phyloP scores from a whole-genome alignment of 2,888 invertebrate genomes.

The Acleris cristana region DNA sequence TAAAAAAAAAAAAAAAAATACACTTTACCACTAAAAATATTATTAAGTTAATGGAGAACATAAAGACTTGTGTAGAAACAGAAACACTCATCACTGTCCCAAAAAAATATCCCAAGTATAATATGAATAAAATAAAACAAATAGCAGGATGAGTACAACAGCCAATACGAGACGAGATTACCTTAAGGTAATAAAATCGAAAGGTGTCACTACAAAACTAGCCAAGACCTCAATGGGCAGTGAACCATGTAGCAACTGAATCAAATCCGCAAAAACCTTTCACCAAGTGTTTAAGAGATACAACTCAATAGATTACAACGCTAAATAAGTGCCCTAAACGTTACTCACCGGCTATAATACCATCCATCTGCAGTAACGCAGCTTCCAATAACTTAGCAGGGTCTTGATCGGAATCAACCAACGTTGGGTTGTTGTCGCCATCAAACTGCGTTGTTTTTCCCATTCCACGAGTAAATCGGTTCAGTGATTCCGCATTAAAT shows the following conservation, averaged over 20 bases:
- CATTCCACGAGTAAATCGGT: slow-evolving; percentile 58
- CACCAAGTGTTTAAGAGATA: neutral
- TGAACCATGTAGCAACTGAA: slow-evolving; percentile 49
- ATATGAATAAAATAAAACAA: too few species aligned
- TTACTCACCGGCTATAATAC: slow-evolving; percentile 90
- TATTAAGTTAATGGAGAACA: too few species aligned
- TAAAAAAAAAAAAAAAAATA: too few species aligned
- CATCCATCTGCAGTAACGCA: slow-evolving; percentile 94
- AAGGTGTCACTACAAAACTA: slow-evolving; percentile 34
- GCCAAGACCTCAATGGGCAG: slow-evolving; percentile 55
- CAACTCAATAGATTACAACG: neutral
- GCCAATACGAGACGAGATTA: too few species aligned
- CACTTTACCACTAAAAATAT: too few species aligned
- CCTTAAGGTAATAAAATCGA: neutral
- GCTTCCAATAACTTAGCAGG: slow-evolving; percentile 94
- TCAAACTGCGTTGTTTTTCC: slow-evolving; percentile 77
- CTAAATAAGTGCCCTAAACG: neutral
- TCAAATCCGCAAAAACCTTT: slow-evolving; percentile 7
- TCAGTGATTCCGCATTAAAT: slow-evolving; percentile 19
- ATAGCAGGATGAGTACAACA: too few species aligned
- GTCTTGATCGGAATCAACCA: slow-evolving; percentile 87
- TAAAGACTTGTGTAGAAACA: too few species aligned
- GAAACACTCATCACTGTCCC: too few species aligned
- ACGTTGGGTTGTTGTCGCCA: slow-evolving; percentile 79
- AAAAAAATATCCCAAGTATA: too few species aligned